Conservation (phyloP, 1,140 invertebrate genomes). For the Drosophila virilis region DNA sequence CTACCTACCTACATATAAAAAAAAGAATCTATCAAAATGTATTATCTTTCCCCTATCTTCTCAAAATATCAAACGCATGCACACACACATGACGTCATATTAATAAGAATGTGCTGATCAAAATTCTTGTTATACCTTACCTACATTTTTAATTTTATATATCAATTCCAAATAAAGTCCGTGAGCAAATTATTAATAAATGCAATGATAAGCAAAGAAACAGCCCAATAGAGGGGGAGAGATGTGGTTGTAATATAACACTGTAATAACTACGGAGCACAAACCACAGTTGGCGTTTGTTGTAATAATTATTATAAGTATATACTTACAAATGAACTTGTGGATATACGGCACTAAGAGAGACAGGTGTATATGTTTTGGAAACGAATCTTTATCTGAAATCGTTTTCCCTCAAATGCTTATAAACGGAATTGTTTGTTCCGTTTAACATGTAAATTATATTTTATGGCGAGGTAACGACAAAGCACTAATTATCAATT, state of each 20-base stretch:
- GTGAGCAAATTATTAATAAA: constrained; percentile 43
- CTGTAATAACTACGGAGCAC: neutral
- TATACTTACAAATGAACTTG: constrained; percentile 1
- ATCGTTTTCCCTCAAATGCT: constrained; percentile 31
- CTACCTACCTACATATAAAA: too few species aligned
- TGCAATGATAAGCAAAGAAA: constrained; percentile 26
- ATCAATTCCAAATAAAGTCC: constrained; percentile 18
- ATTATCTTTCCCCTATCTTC: constrained; percentile 30
- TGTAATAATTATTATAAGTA: constrained; percentile 26
- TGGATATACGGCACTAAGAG: neutral
- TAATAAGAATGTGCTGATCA: constrained; percentile 28
- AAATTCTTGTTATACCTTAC: constrained; percentile 1
- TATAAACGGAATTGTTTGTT: constrained; percentile 6
- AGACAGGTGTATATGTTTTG: constrained; percentile 27
- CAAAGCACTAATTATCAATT: constrained; percentile 10
- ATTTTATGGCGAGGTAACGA: neutral
- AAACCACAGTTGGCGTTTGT: neutral
- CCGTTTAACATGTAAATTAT: neutral
- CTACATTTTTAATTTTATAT: neutral
- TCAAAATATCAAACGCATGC: constrained; percentile 23
- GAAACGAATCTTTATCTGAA: constrained; percentile 23
- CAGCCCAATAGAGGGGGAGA: neutral
- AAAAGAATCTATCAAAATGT: constrained; percentile 27
- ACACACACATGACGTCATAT: constrained; percentile 40
- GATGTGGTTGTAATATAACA: constrained; percentile 17